These are phyloP conservation scores for Synchiropus splendidus DNA, from an alignment of 2,113 vertebrate species.

Conservation along the genomic window DNA sequence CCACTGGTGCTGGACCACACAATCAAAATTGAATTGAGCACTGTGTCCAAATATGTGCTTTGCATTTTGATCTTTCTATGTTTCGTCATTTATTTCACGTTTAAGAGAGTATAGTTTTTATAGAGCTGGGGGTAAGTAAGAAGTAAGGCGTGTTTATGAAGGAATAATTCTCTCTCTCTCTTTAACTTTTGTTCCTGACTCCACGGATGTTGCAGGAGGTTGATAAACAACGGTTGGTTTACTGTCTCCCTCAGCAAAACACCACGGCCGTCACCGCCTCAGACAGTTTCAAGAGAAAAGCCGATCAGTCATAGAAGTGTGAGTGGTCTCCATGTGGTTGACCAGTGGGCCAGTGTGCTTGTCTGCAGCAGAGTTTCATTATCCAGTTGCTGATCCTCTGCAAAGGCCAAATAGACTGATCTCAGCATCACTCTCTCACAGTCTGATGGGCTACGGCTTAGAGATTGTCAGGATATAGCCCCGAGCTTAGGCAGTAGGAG, in stretches of 20 bases:
- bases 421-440: conserved; percentile 27
- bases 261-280: conserved; percentile 5
- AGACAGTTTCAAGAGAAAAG: conserved; percentile 22
- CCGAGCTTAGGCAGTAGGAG: conserved; percentile 34
- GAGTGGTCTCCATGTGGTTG: conserved; percentile 3
- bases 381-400: conserved; percentile 27
- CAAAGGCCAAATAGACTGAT: conserved; percentile 30
- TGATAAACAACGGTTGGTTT: conserved; percentile 27
- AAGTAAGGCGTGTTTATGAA: no score
- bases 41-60: no score
- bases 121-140: no score
- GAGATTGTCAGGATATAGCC: conserved; percentile 9
- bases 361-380: conserved; percentile 36
- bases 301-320: conserved; percentile 16
- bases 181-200: no score
- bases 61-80: no score
- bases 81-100: no score
- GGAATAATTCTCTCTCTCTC: no score
- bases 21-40: no score
- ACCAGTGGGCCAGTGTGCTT: conserved; percentile 3
- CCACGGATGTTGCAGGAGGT: conserved; percentile 22
- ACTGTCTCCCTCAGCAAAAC: conserved; percentile 15
- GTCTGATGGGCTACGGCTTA: conserved; percentile 12
- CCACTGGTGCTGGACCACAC: no score
- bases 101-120: no score